Evolutionary conservation across 2,113 vertebrate genomes (phyloP).

Genomic region (Embiotoca jacksoni): DNA sequence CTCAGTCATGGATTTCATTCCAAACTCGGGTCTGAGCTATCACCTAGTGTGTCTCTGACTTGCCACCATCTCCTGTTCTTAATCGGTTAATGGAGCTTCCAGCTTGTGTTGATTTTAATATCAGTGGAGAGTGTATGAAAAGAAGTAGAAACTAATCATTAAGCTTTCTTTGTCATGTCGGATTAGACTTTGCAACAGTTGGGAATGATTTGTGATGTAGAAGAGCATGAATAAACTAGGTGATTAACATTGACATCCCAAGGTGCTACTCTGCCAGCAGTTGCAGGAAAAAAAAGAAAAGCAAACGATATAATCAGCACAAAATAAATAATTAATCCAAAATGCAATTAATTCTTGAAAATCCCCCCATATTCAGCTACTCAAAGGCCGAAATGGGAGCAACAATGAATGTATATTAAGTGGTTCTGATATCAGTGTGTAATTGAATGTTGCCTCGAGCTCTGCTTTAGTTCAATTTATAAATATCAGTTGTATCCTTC

Average conservation of each 20-base stretch:
- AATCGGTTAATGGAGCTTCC: constrained; percentile 53
- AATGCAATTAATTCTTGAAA: constrained; percentile 28
- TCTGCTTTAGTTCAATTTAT: constrained; percentile 32
- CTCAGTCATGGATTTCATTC: constrained; percentile 55
- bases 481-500: constrained; percentile 36
- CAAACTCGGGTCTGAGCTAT: constrained; percentile 40
- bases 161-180: constrained; percentile 16
- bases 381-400: constrained; percentile 4
- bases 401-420: constrained; percentile 23
- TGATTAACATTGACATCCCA: constrained; percentile 42
- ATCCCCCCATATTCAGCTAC: constrained; percentile 6
- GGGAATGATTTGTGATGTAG: constrained; percentile 19
- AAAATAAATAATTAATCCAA: constrained; percentile 45
- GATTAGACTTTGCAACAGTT: constrained; percentile 12
- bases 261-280: constrained; percentile 26
- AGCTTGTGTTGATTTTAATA: constrained; percentile 35
- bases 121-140: constrained; percentile 17
- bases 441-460: constrained; percentile 41
- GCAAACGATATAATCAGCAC: constrained; percentile 17
- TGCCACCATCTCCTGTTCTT: constrained; percentile 37
- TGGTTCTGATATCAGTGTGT: constrained; percentile 21
- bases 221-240: constrained; percentile 26
- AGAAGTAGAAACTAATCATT: constrained; percentile 13
- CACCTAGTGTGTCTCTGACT: constrained; percentile 25
- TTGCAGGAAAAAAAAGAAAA: neutral